Evolutionary conservation across 2,888 invertebrate species (phyloP).

Genomic region (Cacoxenus indagator): DNA sequence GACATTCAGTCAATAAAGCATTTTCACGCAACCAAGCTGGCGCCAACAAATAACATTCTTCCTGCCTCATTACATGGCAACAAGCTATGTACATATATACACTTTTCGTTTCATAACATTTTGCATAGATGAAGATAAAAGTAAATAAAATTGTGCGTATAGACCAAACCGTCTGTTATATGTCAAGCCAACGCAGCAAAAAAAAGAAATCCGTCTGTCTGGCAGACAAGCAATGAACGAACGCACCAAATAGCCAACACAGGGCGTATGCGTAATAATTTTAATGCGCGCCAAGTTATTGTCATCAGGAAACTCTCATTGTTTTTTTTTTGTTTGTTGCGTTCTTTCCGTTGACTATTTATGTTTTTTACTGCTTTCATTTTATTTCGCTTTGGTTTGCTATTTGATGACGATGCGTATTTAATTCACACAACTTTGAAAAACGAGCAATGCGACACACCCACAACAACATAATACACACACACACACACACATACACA

Average conservation of each 20-base stretch:
- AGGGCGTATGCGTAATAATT: constrained; percentile 19
- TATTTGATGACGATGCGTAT: background rate
- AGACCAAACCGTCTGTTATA: background rate
- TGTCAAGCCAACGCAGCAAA: background rate
- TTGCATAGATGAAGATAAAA: background rate
- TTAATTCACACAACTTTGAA: constrained; percentile 21
- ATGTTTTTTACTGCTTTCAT: background rate
- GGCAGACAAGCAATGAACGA: background rate
- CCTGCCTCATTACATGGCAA: background rate
- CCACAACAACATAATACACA: background rate
- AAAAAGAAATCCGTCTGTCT: background rate
- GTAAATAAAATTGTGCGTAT: background rate
- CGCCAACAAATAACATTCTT: no score
- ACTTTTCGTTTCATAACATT: background rate
- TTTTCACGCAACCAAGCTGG: no score
- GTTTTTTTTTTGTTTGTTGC: constrained; percentile 4
- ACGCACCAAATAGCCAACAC: background rate
- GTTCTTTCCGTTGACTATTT: background rate
- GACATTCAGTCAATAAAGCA: no score
- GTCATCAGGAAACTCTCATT: no score
- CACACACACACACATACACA: background rate
- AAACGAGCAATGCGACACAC: background rate
- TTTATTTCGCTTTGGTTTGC: background rate
- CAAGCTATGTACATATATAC: background rate
- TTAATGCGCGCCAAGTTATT: constrained; percentile 21